Conservation (phyloP, 2,888 invertebrate genomes). For the Branchipolynoe longqiensis region DNA sequence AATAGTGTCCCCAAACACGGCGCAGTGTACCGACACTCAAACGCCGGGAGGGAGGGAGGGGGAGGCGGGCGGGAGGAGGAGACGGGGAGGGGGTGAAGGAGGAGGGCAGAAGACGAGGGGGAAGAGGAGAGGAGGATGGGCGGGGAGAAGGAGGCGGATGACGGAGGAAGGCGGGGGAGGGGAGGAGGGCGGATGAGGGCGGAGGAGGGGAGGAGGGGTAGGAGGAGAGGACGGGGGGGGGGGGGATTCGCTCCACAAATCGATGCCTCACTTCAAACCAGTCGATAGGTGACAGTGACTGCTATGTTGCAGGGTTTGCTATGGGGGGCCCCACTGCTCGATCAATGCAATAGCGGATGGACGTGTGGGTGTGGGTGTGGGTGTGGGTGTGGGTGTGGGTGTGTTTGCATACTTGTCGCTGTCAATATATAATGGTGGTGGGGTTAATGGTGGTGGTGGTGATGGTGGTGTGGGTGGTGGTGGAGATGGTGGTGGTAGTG, state of each 20-base stretch:
- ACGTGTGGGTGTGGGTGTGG: too few relatives aligned
- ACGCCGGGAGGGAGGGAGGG: neutral
- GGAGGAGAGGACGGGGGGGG: neutral
- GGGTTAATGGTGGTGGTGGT: too few relatives aligned
- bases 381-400: neutral
- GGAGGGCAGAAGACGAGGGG: too few relatives aligned
- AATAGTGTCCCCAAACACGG: slow-evolving; percentile 34
- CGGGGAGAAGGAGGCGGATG: too few relatives aligned
- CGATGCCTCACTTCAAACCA: slow-evolving; percentile 34
- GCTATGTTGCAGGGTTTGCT: slow-evolving; percentile 31
- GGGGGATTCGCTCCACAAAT: neutral
- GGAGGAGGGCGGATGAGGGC: too few relatives aligned
- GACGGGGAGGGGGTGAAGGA: too few relatives aligned
- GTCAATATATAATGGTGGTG: slow-evolving; percentile 48
- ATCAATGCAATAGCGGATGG: slow-evolving; percentile 40
- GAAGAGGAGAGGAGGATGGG: too few relatives aligned
- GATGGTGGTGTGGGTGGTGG: too few relatives aligned
- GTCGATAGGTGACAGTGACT: slow-evolving; percentile 52
- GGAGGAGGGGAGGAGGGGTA: too few relatives aligned
- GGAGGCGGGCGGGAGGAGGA: too few relatives aligned
- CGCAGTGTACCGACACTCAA: slow-evolving; percentile 35
- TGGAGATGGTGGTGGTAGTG: too few relatives aligned
- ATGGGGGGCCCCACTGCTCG: neutral
- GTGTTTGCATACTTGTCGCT: slow-evolving; percentile 6
- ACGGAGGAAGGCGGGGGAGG: too few relatives aligned